phyloP scores from a whole-genome alignment of 2,797 vertebrate species.

The Poeciliopsis infans region DNA sequence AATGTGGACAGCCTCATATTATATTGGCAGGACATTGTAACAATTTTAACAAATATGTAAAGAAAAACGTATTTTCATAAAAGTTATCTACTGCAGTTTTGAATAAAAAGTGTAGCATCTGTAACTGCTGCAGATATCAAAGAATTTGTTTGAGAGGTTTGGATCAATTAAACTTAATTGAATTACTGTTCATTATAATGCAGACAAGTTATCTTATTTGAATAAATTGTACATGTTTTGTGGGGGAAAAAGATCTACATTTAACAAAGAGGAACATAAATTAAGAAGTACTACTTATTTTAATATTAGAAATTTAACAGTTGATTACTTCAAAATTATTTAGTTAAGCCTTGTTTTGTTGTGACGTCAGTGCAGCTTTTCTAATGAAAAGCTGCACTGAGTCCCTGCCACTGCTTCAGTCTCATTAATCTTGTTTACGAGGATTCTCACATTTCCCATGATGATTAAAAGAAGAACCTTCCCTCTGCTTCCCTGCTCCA shows the following conservation, averaged over 20 bases:
- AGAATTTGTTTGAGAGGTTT: not conserved
- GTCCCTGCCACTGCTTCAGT: not conserved
- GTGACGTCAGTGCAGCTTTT: not conserved
- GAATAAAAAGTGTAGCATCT: not conserved
- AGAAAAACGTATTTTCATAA: no score
- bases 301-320: not conserved
- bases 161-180: not conserved
- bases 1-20: no score
- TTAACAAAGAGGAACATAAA: not conserved
- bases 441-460: not conserved
- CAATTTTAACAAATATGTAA: no score
- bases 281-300: not conserved
- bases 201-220: not conserved
- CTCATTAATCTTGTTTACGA: slow-evolving; percentile 1
- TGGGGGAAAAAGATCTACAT: not conserved
- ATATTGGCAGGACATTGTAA: no score
- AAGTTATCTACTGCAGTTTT: not conserved
- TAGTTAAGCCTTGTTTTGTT: not conserved
- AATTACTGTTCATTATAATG: not conserved
- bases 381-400: not conserved
- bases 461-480: slow-evolving; percentile 1
- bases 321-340: not conserved
- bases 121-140: not conserved
- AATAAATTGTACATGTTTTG: not conserved
- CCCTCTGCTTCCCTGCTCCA: not conserved